Evolutionary conservation across 2,888 invertebrate genomes (phyloP).

Genomic region (Eristalis arbustorum): DNA sequence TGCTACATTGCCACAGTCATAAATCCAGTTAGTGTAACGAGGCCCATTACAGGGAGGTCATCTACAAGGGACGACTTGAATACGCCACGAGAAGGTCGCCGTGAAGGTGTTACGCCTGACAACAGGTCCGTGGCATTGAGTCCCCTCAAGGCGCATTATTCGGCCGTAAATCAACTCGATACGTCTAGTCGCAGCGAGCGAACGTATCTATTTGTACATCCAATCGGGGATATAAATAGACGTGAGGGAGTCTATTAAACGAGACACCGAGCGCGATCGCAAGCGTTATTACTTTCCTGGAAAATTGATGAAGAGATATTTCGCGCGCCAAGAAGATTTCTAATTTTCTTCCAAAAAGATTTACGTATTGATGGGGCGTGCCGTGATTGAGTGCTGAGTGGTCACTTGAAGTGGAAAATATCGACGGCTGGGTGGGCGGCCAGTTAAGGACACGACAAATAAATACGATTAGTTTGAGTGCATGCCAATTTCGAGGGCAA

Average conservation of each 20-base stretch:
- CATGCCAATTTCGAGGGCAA: conserved; percentile 40
- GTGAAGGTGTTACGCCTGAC: neutral
- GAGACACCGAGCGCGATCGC: neutral
- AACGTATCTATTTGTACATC: conserved; percentile 22
- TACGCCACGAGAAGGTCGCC: neutral
- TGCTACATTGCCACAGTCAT: neutral
- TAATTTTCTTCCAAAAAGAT: neutral
- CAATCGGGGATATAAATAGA: conserved; percentile 18
- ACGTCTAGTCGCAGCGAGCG: conserved; percentile 5
- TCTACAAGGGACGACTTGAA: conserved; percentile 5
- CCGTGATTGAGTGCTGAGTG: conserved; percentile 30
- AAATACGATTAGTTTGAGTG: conserved; percentile 14
- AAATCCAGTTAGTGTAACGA: neutral
- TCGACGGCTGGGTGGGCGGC: neutral
- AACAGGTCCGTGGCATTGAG: conserved; percentile 17
- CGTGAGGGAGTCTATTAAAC: neutral
- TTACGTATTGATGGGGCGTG: neutral
- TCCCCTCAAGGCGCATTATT: conserved; percentile 2
- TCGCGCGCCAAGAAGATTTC: conserved; percentile 20
- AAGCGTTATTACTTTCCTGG: conserved; percentile 16
- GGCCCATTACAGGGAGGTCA: neutral
- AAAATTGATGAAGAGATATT: conserved; percentile 18
- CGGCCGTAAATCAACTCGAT: neutral
- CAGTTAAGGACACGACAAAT: conserved; percentile 18
- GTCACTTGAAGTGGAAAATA: conserved; percentile 24